Evolutionary conservation across 2,113 vertebrate species (phyloP).

Genomic region (Corythoichthys intestinalis): DNA sequence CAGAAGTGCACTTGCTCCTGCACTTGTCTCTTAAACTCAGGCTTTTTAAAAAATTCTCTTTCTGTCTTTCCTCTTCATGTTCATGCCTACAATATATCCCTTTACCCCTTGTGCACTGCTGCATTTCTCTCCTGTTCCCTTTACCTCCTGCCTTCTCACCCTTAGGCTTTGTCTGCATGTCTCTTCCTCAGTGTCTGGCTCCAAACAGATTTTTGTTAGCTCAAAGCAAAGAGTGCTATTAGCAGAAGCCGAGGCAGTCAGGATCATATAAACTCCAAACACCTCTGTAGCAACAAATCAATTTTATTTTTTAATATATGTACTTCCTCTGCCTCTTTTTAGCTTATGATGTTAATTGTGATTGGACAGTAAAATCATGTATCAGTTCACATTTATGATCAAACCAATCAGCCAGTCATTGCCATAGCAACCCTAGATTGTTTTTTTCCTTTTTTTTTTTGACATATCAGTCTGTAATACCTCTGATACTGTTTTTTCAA

Average conservation of each 20-base stretch:
- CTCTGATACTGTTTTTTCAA: background rate
- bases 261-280: slow-evolving; percentile 47
- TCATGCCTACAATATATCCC: background rate
- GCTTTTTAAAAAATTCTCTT: slow-evolving; percentile 19
- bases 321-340: background rate
- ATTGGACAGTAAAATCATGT: background rate
- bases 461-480: background rate
- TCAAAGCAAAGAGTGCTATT: slow-evolving; percentile 47
- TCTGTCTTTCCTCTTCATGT: slow-evolving; percentile 13
- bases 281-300: slow-evolving; percentile 5
- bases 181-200: slow-evolving; percentile 10
- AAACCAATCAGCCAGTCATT: background rate
- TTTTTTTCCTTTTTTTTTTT: background rate
- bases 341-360: background rate
- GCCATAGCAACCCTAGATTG: background rate
- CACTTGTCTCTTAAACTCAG: slow-evolving; percentile 27
- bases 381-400: background rate
- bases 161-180: background rate
- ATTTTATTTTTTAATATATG: background rate
- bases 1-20: slow-evolving; percentile 33
- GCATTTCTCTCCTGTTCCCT: background rate
- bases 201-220: slow-evolving; percentile 35
- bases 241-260: slow-evolving; percentile 48
- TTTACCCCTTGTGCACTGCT: slow-evolving; percentile 20
- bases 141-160: background rate